Evolutionary conservation across 2,797 vertebrate genomes (phyloP).

Genomic region (Onychomys torridus): DNA sequence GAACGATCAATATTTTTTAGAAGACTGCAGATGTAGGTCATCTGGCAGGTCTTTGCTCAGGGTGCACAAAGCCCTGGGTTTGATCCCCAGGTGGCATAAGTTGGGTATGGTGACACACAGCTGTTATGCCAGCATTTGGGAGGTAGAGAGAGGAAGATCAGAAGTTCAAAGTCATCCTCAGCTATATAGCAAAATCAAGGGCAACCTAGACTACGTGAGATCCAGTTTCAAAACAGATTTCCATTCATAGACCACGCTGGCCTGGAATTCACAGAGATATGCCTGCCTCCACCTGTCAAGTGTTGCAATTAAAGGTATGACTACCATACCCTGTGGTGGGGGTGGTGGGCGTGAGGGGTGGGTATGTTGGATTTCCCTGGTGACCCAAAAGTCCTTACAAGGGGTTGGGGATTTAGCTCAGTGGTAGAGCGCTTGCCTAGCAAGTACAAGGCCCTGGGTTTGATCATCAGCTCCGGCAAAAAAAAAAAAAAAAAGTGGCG

Average conservation of each 20-base stretch:
- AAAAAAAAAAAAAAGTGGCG: no score
- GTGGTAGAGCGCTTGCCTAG: no score
- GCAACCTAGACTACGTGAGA: neutral
- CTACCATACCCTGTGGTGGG: neutral
- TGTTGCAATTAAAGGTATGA: neutral
- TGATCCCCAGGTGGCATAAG: neutral
- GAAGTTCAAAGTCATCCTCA: neutral
- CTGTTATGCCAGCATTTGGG: neutral
- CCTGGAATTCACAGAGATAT: neutral
- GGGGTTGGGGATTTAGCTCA: no score
- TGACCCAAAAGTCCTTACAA: neutral
- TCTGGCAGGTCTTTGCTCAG: neutral
- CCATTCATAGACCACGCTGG: neutral
- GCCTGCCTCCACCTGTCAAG: neutral
- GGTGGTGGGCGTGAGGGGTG: no score
- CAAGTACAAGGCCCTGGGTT: no score
- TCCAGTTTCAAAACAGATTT: neutral
- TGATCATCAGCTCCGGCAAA: no score
- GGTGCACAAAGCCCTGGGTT: neutral
- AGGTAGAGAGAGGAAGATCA: neutral
- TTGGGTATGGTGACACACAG: neutral
- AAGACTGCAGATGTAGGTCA: neutral
- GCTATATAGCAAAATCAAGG: neutral
- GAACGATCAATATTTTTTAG: neutral
- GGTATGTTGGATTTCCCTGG: neutral